These are phyloP conservation scores for Cisticola juncidis DNA, from an alignment of 2,113 vertebrate genomes.

Conservation along the genomic window DNA sequence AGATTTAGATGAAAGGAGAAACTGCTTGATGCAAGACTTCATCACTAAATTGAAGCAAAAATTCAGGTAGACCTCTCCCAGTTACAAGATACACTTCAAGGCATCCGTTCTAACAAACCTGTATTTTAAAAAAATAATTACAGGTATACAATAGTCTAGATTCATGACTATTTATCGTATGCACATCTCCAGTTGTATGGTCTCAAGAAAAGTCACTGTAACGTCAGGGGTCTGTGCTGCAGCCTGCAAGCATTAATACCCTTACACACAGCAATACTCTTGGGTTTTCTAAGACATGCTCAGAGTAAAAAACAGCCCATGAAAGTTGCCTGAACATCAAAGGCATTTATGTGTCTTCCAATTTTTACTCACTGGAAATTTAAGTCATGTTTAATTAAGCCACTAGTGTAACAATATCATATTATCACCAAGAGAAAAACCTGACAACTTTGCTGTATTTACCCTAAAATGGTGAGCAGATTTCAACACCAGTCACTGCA, in stretches of 20 bases:
- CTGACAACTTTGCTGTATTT: neutral
- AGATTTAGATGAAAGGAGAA: neutral
- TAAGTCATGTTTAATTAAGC: neutral
- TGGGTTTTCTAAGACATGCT: neutral
- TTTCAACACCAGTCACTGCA: neutral
- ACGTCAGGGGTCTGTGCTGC: neutral
- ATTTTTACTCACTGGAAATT: neutral
- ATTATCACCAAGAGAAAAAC: neutral
- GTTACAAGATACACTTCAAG: fast-evolving
- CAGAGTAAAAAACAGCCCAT: neutral
- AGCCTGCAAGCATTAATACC: neutral
- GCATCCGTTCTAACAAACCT: neutral
- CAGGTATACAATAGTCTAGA: neutral
- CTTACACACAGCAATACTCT: neutral
- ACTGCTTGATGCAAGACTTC: neutral
- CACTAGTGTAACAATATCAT: neutral
- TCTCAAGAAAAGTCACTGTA: neutral
- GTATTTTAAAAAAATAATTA: neutral
- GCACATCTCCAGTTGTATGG: neutral
- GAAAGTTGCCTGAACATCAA: neutral
- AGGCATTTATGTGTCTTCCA: neutral
- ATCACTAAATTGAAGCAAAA: neutral
- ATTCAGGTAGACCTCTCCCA: neutral
- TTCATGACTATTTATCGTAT: neutral
- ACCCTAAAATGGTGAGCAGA: neutral